These are phyloP conservation scores for Plecturocebus donacophilus DNA, from an alignment of 2,113 vertebrate species.

Conservation along the genomic window DNA sequence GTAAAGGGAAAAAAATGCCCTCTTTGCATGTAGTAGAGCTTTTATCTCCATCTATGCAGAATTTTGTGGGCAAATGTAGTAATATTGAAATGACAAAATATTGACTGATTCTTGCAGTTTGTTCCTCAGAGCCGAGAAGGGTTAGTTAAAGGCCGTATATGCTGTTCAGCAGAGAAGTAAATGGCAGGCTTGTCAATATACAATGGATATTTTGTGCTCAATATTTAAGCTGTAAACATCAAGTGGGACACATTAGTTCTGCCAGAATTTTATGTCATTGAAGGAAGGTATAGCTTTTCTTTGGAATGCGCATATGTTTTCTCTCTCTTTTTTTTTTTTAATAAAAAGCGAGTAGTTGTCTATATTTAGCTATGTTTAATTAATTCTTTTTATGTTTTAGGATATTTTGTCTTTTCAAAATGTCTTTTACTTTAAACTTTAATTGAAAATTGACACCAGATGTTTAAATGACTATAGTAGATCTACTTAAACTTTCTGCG, in stretches of 20 bases:
- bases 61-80: slow-evolving; percentile 80
- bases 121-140: slow-evolving; percentile 73
- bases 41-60: slow-evolving; percentile 83
- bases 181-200: not conserved
- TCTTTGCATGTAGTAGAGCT: slow-evolving; percentile 82
- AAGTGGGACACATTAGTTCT: not conserved
- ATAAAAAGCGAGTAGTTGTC: not conserved
- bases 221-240: slow-evolving; percentile 48
- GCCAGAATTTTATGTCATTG: not conserved
- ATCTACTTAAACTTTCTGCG: not conserved
- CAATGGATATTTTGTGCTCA: not conserved
- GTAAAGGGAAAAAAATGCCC: slow-evolving; percentile 73
- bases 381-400: not conserved
- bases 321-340: not conserved
- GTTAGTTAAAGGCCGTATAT: slow-evolving; percentile 64
- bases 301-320: not conserved
- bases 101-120: slow-evolving; percentile 82
- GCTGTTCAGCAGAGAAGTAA: not conserved
- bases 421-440: not conserved
- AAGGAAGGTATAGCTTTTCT: not conserved
- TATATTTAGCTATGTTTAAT: not conserved
- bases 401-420: not conserved
- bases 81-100: slow-evolving; percentile 87
- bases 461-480: too few species aligned
- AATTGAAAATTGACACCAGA: not conserved